These are phyloP conservation scores for Caenorhabditis angaria DNA, from an alignment of 2,888 invertebrate genomes.

Conservation along the genomic window DNA sequence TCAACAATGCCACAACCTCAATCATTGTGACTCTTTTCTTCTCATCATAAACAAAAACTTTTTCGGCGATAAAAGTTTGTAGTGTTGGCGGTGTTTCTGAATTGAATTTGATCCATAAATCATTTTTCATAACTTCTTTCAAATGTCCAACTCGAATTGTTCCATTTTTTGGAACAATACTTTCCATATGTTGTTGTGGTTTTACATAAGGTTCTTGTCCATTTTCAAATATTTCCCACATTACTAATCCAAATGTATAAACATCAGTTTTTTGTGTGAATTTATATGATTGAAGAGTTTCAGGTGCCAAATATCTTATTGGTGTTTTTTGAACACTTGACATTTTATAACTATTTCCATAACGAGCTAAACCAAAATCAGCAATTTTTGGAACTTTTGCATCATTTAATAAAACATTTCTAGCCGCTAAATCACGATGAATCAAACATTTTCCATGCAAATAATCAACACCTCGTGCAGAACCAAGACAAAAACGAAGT, in stretches of 20 bases:
- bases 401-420: slow-evolving; percentile 34
- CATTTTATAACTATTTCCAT: slow-evolving; percentile 7
- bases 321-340: slow-evolving; percentile 1
- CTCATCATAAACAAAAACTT: slow-evolving; percentile 33
- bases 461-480: slow-evolving; percentile 48
- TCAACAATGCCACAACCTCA: too few species aligned
- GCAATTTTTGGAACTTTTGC: slow-evolving; percentile 10
- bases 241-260: slow-evolving; percentile 30
- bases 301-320: slow-evolving; percentile 25
- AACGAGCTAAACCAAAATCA: slow-evolving; percentile 12
- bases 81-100: slow-evolving; percentile 25
- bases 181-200: slow-evolving; percentile 37
- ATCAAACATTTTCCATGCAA: slow-evolving; percentile 29
- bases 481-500: background rate
- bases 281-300: slow-evolving; percentile 16
- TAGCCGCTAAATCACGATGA: slow-evolving; percentile 47
- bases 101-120: slow-evolving; percentile 28
- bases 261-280: slow-evolving; percentile 28
- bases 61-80: slow-evolving; percentile 20
- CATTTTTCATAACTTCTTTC: slow-evolving; percentile 28
- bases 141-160: slow-evolving; percentile 15
- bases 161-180: slow-evolving; percentile 17
- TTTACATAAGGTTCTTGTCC: slow-evolving; percentile 34
- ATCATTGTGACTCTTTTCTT: slow-evolving; percentile 21
- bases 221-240: slow-evolving; percentile 34